These are phyloP conservation scores for Periparus ater DNA, from an alignment of 2,797 vertebrate species.

Conservation along the genomic window DNA sequence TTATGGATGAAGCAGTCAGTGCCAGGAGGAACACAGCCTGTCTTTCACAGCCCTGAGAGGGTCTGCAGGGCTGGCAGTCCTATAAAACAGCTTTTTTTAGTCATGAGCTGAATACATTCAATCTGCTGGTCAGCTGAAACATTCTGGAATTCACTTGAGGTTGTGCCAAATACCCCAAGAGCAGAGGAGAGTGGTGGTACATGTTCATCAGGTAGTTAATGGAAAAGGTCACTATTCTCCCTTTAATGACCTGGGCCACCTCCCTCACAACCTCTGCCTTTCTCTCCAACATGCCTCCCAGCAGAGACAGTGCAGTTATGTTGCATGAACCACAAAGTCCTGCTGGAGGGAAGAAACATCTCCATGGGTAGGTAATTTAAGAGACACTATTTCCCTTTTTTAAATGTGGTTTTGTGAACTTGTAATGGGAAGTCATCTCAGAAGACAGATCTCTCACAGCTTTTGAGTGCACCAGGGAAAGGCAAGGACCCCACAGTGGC, in stretches of 20 bases:
- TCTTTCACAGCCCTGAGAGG: slow-evolving; percentile 44
- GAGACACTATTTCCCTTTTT: background rate
- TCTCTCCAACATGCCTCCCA: accelerated
- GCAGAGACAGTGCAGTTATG: background rate
- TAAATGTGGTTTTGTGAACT: background rate
- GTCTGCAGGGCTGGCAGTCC: background rate
- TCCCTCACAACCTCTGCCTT: background rate
- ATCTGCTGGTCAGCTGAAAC: background rate
- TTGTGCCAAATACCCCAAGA: background rate
- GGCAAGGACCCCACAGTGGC: accelerated
- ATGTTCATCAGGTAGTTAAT: background rate
- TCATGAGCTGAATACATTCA: background rate
- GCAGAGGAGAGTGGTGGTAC: background rate
- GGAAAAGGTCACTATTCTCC: background rate
- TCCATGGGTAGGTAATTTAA: background rate
- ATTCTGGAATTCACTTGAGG: background rate
- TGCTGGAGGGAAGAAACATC: background rate
- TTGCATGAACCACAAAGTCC: background rate
- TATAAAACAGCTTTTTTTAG: slow-evolving; percentile 21
- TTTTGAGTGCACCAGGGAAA: background rate
- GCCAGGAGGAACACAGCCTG: slow-evolving; percentile 37
- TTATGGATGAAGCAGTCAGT: background rate
- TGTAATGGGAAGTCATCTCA: background rate
- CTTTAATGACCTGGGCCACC: background rate
- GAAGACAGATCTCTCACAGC: background rate